Base-by-base conservation (phyloP, 2,888 invertebrate species). In the Brachycybe producta region DNA sequence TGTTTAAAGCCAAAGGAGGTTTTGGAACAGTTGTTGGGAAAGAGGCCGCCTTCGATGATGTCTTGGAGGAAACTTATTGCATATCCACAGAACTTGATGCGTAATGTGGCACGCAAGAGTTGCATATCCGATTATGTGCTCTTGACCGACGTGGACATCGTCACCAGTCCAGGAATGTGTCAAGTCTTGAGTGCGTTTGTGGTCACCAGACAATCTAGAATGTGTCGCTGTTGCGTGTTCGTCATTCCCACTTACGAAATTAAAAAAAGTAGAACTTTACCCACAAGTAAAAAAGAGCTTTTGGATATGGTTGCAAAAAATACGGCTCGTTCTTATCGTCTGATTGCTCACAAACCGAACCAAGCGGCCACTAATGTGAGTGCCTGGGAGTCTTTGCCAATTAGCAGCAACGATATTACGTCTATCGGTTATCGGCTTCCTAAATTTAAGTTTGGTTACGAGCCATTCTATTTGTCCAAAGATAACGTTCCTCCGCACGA, bases 311-410 rank as follows among this genome's bases (percentile, higher is more conserved):
- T 83, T 1, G 78, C 75, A 60, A 82, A 82, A 61, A 84, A 84
- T 47, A 68, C 86, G 44, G 88, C 88, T 0, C 75, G 86, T 65
- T 88, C 88, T 0, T 90, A 90, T 64, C 90, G 90, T 65, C 80
- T 85, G 61, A 86, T 86, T 68, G 86, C 90, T 54, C 90, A 88
- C 66, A 85, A 87, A 60, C 84, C 85, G 65, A 90, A 90, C 66
- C 90, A 91, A 66, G 87, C 77, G 62, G 88, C 90, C 5, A 90
- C 88, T 0, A 90, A 91, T 68, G 87, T 88, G 66, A 77, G 84
- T 32, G 80, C 79, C 86, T 84, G 61, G 61, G 60, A 61, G 39
- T 55, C 47, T 13, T 51, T 58, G 15, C 54, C 59, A 1, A 42
- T 36, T 13, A 34, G 17, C 8, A 76, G 84, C 2, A 80, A 80